These are phyloP conservation scores for Choreutis nemorana DNA, from an alignment of 2,888 invertebrate species.

Conservation along the genomic window DNA sequence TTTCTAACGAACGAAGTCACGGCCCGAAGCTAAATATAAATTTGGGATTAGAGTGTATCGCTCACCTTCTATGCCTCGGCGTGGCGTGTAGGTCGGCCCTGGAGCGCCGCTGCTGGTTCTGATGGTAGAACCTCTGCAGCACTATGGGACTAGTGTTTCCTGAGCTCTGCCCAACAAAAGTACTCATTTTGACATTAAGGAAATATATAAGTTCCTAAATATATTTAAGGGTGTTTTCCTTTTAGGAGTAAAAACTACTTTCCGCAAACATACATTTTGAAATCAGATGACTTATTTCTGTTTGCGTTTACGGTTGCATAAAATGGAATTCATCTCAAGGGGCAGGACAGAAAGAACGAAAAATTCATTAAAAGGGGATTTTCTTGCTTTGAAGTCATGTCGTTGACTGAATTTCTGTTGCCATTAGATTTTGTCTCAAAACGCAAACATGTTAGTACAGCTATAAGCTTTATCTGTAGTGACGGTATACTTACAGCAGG, in stretches of 20 bases:
- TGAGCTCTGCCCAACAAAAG: constrained; percentile 43
- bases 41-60: no score
- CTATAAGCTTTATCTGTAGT: no score
- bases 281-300: no score
- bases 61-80: constrained; percentile 53
- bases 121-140: constrained; percentile 79
- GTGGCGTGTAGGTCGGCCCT: constrained; percentile 51
- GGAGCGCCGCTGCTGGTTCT: constrained; percentile 75
- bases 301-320: neutral
- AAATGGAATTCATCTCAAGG: neutral
- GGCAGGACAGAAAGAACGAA: neutral
- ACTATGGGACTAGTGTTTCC: constrained; percentile 83
- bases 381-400: no score
- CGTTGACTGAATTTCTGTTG: no score
- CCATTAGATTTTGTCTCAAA: no score
- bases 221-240: neutral
- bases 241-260: neutral
- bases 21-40: no score
- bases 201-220: neutral
- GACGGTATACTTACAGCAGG: constrained; percentile 36
- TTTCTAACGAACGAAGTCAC: no score
- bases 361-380: no score
- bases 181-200: constrained; percentile 1
- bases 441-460: no score
- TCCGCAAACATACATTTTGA: neutral